Base-by-base conservation (phyloP, 2,888 invertebrate genomes). In the Brachypterus glaber region DNA sequence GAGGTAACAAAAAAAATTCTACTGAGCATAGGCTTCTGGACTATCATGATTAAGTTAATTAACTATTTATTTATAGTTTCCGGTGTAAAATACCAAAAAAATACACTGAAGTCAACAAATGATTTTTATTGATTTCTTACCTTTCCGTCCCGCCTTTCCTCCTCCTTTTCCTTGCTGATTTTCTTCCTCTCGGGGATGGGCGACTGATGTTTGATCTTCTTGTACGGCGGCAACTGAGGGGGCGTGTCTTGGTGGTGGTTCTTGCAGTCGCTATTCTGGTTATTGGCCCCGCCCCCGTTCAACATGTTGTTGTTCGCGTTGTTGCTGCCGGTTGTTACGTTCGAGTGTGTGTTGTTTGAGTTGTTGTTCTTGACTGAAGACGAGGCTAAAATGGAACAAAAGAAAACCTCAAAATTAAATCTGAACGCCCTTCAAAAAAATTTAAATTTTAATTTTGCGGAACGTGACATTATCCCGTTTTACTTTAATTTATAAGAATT, bases 121-220 rank as follows among this genome's bases (percentile, higher is more conserved):
- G n/a, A n/a, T n/a, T n/a, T n/a, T n/a, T n/a, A n/a, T n/a, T n/a
- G n/a, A n/a, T n/a, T n/a, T n/a, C n/a, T n/a, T 33, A 91, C 89
- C 54, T 64, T 64, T 50, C 87, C 87, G 60, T 92, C 92, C 46
- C 89, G 74, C 41, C 93, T 74, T 61, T 93, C 90, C 51, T 90
- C 90, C 56, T 89, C 88, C 57, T 83, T 82, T 54, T 85, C 84
- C 63, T 91, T 89, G 54, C 89, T 89, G 60, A 91, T 83, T 59
- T 85, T 84, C 57, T 85, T 88, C 13, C 93, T 73, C 57, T 93
- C 92, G 0, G 95, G 95, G 56, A 93, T 95, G 1, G 95, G 95
- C 3, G 93, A 93, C 57, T 90, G 88, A 59, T 91, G 91, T 51
- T 90, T 82, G 49, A 89, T 88, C 67, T 90, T 91, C 50, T 83